phyloP scores from a whole-genome alignment of 2,888 invertebrate genomes.

The Axea sp. region DNA sequence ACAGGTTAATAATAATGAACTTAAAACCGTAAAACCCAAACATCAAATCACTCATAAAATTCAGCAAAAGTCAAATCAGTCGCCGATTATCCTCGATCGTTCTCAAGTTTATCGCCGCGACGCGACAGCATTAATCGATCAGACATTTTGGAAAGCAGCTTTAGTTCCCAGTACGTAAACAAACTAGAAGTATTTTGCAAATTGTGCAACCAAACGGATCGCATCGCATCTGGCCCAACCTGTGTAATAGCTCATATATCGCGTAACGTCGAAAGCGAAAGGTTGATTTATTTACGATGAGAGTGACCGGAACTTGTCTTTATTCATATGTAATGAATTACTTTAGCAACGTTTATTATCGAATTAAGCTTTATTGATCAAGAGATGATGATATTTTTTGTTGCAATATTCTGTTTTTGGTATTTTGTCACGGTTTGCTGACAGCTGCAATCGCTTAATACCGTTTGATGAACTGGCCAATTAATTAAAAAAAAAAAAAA shows the following conservation, averaged over 20 bases:
- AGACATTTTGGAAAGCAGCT: slow-evolving; percentile 44
- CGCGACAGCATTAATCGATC: slow-evolving; percentile 8
- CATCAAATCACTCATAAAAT: too few species aligned
- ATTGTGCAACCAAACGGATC: slow-evolving; percentile 26
- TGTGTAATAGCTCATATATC: slow-evolving; percentile 6
- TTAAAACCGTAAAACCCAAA: too few species aligned
- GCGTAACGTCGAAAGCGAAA: slow-evolving; percentile 49
- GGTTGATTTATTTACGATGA: slow-evolving; percentile 35
- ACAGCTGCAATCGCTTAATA: slow-evolving; percentile 21
- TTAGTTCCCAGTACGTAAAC: slow-evolving; percentile 1
- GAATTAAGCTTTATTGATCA: slow-evolving; percentile 41
- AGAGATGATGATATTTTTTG: slow-evolving; percentile 19
- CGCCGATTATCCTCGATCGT: background rate
- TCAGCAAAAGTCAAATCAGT: too few species aligned
- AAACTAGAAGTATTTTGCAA: slow-evolving; percentile 12
- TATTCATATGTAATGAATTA: slow-evolving; percentile 25
- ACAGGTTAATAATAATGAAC: too few species aligned
- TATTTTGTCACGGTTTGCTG: slow-evolving; percentile 7
- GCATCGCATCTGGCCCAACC: slow-evolving; percentile 7
- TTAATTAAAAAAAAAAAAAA: too few species aligned
- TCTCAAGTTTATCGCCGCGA: slow-evolving; percentile 3
- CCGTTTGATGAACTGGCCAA: slow-evolving; percentile 3
- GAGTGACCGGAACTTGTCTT: slow-evolving; percentile 1
- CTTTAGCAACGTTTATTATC: slow-evolving; percentile 21
- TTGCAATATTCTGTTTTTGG: slow-evolving; percentile 29